Evolutionary conservation across 1,140 invertebrate species (phyloP).

Genomic region (Heterodera schachtii): DNA sequence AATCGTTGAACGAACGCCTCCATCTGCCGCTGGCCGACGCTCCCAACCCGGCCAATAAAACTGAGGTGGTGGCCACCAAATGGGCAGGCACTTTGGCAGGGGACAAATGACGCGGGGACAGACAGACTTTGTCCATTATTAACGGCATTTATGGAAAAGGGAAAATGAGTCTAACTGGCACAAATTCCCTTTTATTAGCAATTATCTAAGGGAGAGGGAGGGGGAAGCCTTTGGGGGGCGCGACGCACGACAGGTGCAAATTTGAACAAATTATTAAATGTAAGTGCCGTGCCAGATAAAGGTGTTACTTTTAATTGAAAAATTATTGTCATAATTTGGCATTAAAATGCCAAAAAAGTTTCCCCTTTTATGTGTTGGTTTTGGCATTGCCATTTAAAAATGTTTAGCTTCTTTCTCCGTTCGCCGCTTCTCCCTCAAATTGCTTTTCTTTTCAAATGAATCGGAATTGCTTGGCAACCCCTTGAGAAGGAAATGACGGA

Average conservation of each 20-base stretch:
- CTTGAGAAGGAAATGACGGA: background rate
- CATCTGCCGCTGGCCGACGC: background rate
- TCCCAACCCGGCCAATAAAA: constrained; percentile 23
- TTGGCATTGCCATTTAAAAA: too few species aligned
- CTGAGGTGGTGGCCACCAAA: constrained; percentile 7
- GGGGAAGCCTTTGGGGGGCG: too few species aligned
- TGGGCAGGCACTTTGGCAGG: background rate
- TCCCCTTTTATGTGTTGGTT: too few species aligned
- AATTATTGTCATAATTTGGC: too few species aligned
- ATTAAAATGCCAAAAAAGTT: too few species aligned
- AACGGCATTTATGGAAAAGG: background rate
- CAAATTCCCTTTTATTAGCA: too few species aligned
- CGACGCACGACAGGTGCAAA: too few species aligned
- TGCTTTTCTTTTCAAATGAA: background rate
- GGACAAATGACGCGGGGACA: constrained; percentile 12
- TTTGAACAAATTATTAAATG: too few species aligned
- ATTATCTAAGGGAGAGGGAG: too few species aligned
- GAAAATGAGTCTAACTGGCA: too few species aligned
- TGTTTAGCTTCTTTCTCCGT: background rate
- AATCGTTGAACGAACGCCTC: constrained; percentile 22
- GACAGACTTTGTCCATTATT: constrained; percentile 5
- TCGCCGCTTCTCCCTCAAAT: background rate
- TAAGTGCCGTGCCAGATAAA: too few species aligned
- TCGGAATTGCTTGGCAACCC: background rate
- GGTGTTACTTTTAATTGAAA: too few species aligned